Conservation (phyloP, 2,888 invertebrate species). For the Protophormia terraenovae region DNA sequence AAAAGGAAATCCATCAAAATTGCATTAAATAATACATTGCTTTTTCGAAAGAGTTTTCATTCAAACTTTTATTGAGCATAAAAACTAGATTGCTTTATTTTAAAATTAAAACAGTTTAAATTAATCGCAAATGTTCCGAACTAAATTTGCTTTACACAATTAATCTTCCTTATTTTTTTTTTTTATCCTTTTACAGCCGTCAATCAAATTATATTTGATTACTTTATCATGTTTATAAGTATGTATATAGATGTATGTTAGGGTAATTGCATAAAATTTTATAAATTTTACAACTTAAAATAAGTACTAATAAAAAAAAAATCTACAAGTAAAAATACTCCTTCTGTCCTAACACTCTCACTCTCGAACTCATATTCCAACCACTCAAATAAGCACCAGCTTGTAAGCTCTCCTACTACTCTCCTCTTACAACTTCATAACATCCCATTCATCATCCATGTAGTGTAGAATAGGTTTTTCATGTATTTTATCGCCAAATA, state of each 20-base stretch:
- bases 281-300: conserved; percentile 55
- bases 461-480: conserved; percentile 79
- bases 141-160: neutral
- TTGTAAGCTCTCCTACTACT: neutral
- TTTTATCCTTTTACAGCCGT: neutral
- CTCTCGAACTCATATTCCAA: neutral
- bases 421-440: conserved; percentile 76
- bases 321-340: conserved; percentile 19
- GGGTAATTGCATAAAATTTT: conserved; percentile 35
- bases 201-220: conserved; percentile 58
- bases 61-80: no score
- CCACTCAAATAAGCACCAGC: neutral
- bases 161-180: neutral
- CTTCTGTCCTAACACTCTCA: neutral
- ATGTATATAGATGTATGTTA: neutral
- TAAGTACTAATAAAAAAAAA: conserved; percentile 41
- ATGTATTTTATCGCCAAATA: conserved; percentile 77
- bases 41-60: no score
- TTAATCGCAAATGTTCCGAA: no score
- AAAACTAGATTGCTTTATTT: no score
- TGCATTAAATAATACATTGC: no score
- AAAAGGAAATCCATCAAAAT: no score
- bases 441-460: conserved; percentile 79
- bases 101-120: no score
- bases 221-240: neutral